Conservation (phyloP, 2,888 invertebrate species). For the Pocota personata region DNA sequence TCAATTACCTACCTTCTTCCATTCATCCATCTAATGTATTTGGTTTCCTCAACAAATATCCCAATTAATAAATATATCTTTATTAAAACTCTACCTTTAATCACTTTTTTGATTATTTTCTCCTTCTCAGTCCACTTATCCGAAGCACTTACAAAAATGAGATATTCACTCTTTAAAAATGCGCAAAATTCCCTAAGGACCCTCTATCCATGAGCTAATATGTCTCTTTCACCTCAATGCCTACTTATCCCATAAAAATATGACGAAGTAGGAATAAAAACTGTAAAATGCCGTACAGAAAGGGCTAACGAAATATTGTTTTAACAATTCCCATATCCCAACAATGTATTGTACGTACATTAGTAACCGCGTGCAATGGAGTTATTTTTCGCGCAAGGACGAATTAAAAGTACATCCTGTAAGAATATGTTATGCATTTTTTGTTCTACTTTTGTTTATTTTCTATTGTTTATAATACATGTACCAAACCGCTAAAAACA, state of each 20-base stretch:
- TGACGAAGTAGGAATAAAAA: background rate
- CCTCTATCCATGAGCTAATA: slow-evolving; percentile 57
- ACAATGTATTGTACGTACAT: slow-evolving; percentile 16
- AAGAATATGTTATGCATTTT: slow-evolving; percentile 34
- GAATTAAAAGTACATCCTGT: slow-evolving; percentile 47
- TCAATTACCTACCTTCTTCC: background rate
- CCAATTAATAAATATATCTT: background rate
- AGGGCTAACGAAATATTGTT: slow-evolving; percentile 41
- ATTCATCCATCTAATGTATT: background rate
- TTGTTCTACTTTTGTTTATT: slow-evolving; percentile 40
- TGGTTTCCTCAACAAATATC: background rate
- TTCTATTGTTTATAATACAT: slow-evolving; percentile 49
- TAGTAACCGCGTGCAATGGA: slow-evolving; percentile 17
- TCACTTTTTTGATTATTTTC: slow-evolving; percentile 10
- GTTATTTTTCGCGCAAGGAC: slow-evolving; percentile 30
- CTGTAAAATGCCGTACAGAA: background rate
- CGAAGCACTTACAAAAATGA: slow-evolving; percentile 57
- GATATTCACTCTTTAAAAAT: slow-evolving; percentile 7
- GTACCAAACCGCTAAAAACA: slow-evolving; percentile 26
- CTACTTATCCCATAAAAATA: slow-evolving; percentile 26
- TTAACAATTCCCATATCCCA: slow-evolving; percentile 22
- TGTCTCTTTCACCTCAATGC: slow-evolving; percentile 52
- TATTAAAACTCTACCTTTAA: background rate
- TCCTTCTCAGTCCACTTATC: background rate
- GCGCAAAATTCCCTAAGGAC: slow-evolving; percentile 58